Percentiles rank a stretch among this genome's conserved stretches.
phyloP scores from a whole-genome alignment of 1,140 invertebrate species.

The Rhizoglyphus robini region DNA sequence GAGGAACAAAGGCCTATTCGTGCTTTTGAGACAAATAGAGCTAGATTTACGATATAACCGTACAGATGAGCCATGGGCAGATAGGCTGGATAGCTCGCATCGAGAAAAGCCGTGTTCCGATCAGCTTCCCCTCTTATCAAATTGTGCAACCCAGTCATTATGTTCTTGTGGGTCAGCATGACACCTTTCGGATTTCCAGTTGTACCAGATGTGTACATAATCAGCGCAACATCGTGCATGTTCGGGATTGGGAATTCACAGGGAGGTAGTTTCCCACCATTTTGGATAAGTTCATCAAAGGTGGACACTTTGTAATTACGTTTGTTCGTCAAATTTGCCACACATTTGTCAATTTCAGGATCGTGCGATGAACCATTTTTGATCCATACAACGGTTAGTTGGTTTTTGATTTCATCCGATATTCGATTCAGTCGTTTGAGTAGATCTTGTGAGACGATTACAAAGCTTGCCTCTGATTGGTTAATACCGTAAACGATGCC shows the following conservation, averaged over 20 bases:
- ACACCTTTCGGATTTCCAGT: constrained; percentile 30
- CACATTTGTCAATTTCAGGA: not conserved
- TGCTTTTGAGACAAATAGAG: constrained; percentile 45
- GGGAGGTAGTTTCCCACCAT: not conserved
- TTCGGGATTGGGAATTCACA: not conserved
- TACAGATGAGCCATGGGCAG: constrained; percentile 94
- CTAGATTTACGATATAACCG: constrained; percentile 48
- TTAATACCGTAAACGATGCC: constrained; percentile 79
- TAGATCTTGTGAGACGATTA: constrained; percentile 54
- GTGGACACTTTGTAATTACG: constrained; percentile 21
- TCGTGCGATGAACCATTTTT: not conserved
- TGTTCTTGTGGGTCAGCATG: constrained; percentile 26
- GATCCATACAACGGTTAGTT: not conserved
- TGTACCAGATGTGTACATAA: constrained; percentile 30
- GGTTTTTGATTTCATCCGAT: constrained; percentile 27
- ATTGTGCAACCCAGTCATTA: constrained; percentile 55
- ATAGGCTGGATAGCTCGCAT: constrained; percentile 63
- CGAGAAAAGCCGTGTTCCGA: constrained; percentile 23
- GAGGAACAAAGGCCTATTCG: constrained; percentile 88
- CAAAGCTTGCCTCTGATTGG: constrained; percentile 69
- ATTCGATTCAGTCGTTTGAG: constrained; percentile 44
- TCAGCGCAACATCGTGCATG: constrained; percentile 33
- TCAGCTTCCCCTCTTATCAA: constrained; percentile 58
- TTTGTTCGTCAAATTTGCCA: not conserved
- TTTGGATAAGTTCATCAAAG: not conserved